A percentile compares a stretch with the other conserved stretches of the same genome.
Conservation (phyloP, 1,140 invertebrate species). For the Aphis craccivora region DNA sequence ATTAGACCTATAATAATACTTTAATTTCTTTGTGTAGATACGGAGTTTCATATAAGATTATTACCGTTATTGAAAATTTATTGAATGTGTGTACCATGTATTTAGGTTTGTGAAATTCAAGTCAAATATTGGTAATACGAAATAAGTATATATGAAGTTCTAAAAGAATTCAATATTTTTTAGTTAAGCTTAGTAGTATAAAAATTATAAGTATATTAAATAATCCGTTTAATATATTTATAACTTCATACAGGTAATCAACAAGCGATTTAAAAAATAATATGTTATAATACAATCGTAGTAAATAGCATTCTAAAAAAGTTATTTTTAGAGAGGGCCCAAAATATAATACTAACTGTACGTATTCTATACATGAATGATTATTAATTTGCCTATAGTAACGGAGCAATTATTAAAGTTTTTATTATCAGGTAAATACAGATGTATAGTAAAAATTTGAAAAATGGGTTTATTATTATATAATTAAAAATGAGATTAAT, state of each 20-base stretch:
- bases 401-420: not conserved
- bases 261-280: no score
- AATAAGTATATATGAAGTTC: not conserved
- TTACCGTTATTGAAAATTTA: not conserved
- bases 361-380: not conserved
- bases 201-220: not conserved
- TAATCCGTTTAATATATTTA: no score
- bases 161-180: not conserved
- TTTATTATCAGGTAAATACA: not conserved
- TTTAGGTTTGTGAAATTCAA: no score
- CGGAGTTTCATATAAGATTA: not conserved
- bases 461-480: not conserved
- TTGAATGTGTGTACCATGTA: not conserved
- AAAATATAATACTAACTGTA: not conserved
- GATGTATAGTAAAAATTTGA: not conserved
- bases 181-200: not conserved
- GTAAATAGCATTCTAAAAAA: no score
- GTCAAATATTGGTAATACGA: not conserved
- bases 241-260: no score
- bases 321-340: not conserved
- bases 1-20: not conserved
- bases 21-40: not conserved
- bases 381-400: conserved; percentile 1
- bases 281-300: no score
- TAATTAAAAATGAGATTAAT: no score